A percentile compares a stretch with the other conserved stretches of the same genome.
Evolutionary conservation across 2,797 vertebrate genomes (phyloP).

Genomic region (Ctenochaetus hawaiiensis): DNA sequence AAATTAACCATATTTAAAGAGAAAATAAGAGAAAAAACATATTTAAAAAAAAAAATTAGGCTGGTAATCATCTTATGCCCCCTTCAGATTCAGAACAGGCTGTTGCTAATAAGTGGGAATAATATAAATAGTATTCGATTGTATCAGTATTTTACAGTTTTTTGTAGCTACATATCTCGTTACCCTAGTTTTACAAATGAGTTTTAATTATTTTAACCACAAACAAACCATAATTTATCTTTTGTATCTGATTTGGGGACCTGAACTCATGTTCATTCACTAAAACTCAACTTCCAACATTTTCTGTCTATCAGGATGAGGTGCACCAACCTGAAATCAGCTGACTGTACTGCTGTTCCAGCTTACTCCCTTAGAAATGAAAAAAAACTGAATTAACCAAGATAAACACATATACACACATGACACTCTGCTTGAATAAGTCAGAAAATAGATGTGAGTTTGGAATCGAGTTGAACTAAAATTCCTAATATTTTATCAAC

Average conservation of each 20-base stretch:
- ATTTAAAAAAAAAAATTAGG: too few relatives aligned
- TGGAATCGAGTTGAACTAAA: neutral
- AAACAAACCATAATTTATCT: neutral
- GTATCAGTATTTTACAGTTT: too few relatives aligned
- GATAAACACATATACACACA: neutral
- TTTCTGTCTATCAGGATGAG: neutral
- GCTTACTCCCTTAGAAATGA: neutral
- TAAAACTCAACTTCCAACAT: neutral
- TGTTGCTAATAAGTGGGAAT: too few relatives aligned
- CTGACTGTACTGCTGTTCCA: constrained; percentile 11
- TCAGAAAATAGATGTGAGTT: neutral
- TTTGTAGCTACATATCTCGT: too few relatives aligned
- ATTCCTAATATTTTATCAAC: too few relatives aligned
- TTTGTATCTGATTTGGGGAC: neutral
- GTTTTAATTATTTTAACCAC: too few relatives aligned
- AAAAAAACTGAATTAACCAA: neutral
- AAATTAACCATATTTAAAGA: neutral
- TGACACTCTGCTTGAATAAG: neutral
- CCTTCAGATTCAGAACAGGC: too few relatives aligned
- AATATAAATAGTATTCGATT: too few relatives aligned
- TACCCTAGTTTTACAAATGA: too few relatives aligned
- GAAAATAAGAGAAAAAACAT: too few relatives aligned
- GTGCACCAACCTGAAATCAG: constrained; percentile 14
- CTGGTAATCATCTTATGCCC: too few relatives aligned
- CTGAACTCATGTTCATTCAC: neutral